Base-by-base conservation (phyloP, 2,888 invertebrate genomes). In the Galeopsomyia nigrocyanea region DNA sequence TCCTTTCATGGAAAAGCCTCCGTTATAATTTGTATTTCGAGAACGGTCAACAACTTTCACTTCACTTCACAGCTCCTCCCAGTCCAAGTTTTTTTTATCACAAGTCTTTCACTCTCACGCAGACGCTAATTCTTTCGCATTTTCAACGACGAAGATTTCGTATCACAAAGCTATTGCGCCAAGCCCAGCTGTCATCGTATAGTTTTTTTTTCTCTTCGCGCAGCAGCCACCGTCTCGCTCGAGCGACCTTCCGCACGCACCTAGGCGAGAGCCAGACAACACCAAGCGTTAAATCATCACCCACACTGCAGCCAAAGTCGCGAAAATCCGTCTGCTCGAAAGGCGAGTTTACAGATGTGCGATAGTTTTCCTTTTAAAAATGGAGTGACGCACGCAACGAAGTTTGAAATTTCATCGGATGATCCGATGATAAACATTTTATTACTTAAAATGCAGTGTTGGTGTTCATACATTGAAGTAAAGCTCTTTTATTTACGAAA, bases 251-350 rank as follows among this genome's bases (percentile, higher is more conserved):
- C 10, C 19, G 19, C 31, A 55, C 53, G 53, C 53, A 17, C 31
- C 17, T 16, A 17, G 39, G 46, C 10, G 17, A 31, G 6, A 57
- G 19, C 39, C 10, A 39, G 31, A 31, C 31, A 39, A 13, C 39
- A 39, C 39, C 39, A 39, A 39, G 39, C 39, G 39, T 39, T 39
- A 39, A 31, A 39, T 39, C 39, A 39, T 39, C 39, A 39, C 39
- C 39, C 10, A 31, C 31, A 39, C 39, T 39, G 39, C 10, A 39
- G 13, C 39, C 5, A 26, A 26, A 39, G 13, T 39, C 39, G 22
- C 16, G 21, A 50, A 73, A 68, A 68, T 55, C 63, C 68, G 73
- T 73, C 73, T 73, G 73, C 73, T 73, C 51, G 51, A 51, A 60
- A 63, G 61, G 47, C 46, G n/a, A 31, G 14, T 61, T 57, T 22